Evolutionary conservation across 2,797 vertebrate genomes (phyloP).

Genomic region (Acanthurus tractus): DNA sequence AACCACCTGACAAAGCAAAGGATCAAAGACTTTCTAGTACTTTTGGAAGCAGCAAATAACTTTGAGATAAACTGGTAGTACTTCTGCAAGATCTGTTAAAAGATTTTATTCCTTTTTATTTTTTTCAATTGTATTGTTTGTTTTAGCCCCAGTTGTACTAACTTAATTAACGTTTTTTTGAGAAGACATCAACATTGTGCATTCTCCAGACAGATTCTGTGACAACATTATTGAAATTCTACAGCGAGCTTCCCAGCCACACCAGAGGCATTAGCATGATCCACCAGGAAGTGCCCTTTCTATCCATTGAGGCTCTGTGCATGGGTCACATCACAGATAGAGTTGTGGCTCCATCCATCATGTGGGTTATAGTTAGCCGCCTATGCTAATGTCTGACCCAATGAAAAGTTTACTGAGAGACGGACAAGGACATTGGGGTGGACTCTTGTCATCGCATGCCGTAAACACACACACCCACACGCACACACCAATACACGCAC

Average conservation of each 20-base stretch:
- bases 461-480: constrained; percentile 65
- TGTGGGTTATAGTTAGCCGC: constrained; percentile 84
- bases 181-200: constrained; percentile 38
- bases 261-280: constrained; percentile 83
- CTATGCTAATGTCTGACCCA: constrained; percentile 85
- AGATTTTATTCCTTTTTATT: neutral
- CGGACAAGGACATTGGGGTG: constrained; percentile 87
- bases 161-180: neutral
- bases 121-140: neutral
- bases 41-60: neutral
- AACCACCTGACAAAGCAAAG: neutral
- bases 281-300: constrained; percentile 84
- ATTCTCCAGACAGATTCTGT: constrained; percentile 52
- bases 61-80: neutral
- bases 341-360: constrained; percentile 85
- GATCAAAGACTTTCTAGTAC: neutral
- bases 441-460: constrained; percentile 76
- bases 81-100: too few species aligned
- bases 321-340: constrained; percentile 86
- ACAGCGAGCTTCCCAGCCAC: constrained; percentile 59
- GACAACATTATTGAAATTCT: constrained; percentile 80
- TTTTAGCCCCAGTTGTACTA: neutral
- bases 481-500: constrained; percentile 18
- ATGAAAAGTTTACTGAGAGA: constrained; percentile 86
- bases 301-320: constrained; percentile 79